Conservation (phyloP, 2,888 invertebrate species). For the Pyrocoelia pectoralis region DNA sequence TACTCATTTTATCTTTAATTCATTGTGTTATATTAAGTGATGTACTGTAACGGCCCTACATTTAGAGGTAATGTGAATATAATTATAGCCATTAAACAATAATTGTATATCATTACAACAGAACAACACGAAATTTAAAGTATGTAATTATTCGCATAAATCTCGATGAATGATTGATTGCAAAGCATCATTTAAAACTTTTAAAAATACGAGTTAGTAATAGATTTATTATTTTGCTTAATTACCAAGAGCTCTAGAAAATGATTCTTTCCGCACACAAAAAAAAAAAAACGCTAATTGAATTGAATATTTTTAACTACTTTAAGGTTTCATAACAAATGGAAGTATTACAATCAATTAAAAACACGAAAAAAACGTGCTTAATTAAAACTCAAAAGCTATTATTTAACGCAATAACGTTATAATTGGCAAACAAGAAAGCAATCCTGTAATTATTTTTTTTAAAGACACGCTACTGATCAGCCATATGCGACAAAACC, state of each 20-base stretch:
- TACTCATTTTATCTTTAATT: background rate
- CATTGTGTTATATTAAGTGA: slow-evolving; percentile 18
- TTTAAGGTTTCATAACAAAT: background rate
- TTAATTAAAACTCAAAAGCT: slow-evolving; percentile 9
- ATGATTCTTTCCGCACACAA: too few relatives aligned
- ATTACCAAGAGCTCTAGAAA: too few relatives aligned
- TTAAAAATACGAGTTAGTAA: background rate
- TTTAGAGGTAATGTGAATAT: slow-evolving; percentile 46
- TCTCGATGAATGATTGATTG: slow-evolving; percentile 41
- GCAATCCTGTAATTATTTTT: slow-evolving; percentile 14
- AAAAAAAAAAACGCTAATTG: too few relatives aligned
- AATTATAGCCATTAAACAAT: slow-evolving; percentile 45
- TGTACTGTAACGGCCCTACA: slow-evolving; percentile 26
- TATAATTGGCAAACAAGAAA: slow-evolving; percentile 11
- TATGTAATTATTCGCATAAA: slow-evolving; percentile 44
- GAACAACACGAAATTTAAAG: slow-evolving; percentile 37
- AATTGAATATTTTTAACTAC: background rate
- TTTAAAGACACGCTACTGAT: slow-evolving; percentile 11
- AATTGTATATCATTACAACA: slow-evolving; percentile 40
- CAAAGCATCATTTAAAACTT: slow-evolving; percentile 20
- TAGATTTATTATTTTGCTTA: too few relatives aligned
- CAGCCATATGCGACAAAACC: slow-evolving; percentile 9
- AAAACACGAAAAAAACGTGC: background rate
- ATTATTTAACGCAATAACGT: slow-evolving; percentile 8
- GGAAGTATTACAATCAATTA: background rate